A percentile compares a stretch with the other conserved stretches of the same genome.
Conservation (phyloP, 1,140 invertebrate species). For the Coelopa frigida region DNA sequence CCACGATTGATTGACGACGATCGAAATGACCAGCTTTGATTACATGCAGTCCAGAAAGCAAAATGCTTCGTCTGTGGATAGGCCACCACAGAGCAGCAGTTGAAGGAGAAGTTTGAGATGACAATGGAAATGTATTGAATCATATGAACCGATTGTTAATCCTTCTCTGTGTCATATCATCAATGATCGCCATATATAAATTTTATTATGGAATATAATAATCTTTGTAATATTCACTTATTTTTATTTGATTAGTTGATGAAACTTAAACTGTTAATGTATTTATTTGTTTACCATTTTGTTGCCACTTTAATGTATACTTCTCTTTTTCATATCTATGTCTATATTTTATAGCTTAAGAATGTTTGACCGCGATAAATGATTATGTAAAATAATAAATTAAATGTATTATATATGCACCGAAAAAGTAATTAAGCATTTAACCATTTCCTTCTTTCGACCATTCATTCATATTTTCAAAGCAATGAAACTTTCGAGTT, state of each 20-base stretch:
- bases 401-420: slow-evolving; percentile 6
- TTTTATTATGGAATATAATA: too few relatives aligned
- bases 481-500: too few relatives aligned
- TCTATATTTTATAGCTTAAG: slow-evolving; percentile 16
- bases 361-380: slow-evolving; percentile 21
- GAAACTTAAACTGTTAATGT: neutral
- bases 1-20: slow-evolving; percentile 23
- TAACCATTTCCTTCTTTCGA: neutral
- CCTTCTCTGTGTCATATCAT: too few relatives aligned
- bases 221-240: too few relatives aligned
- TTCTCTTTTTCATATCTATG: slow-evolving; percentile 1
- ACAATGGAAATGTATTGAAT: too few relatives aligned
- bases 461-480: too few relatives aligned
- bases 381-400: slow-evolving; percentile 7
- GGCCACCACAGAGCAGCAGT: neutral
- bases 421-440: slow-evolving; percentile 9
- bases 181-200: too few relatives aligned
- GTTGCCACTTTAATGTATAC: slow-evolving; percentile 3
- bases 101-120: neutral
- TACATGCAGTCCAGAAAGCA: too few relatives aligned
- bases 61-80: too few relatives aligned
- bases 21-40: slow-evolving; percentile 3
- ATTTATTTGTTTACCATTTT: slow-evolving; percentile 1
- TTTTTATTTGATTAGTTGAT: too few relatives aligned
- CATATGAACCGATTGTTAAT: too few relatives aligned